Conservation (phyloP, 2,797 vertebrate genomes). For the Amazona finschi region DNA sequence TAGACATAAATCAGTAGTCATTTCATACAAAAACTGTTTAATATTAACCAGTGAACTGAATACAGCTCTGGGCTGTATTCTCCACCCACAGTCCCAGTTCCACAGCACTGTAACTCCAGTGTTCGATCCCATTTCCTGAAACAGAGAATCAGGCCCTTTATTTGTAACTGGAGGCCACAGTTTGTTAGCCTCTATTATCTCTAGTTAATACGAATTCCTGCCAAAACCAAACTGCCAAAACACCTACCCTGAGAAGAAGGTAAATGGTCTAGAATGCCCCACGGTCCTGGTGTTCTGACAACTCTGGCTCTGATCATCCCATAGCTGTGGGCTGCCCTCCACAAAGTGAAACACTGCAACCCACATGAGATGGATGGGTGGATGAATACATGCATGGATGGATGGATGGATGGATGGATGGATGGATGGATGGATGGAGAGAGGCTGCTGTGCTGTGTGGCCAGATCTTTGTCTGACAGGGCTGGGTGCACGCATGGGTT, state of each 20-base stretch:
- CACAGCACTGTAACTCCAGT: accelerated
- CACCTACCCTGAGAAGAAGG: neutral
- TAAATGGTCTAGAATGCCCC: neutral
- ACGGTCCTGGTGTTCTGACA: neutral
- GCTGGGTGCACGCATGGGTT: accelerated
- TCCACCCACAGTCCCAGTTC: neutral
- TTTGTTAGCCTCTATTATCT: neutral
- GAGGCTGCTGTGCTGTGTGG: neutral
- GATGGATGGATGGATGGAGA: neutral
- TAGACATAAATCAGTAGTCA: neutral
- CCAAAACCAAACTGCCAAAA: neutral
- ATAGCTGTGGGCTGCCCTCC: neutral
- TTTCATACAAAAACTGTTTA: neutral
- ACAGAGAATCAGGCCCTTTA: neutral
- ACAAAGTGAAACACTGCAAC: neutral
- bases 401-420: too few relatives aligned
- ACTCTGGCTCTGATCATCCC: neutral
- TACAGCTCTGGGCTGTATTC: neutral
- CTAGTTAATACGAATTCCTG: neutral
- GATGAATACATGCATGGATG: too few relatives aligned
- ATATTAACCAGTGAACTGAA: neutral
- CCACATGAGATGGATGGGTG: neutral
- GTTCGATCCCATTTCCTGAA: neutral
- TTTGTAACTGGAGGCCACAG: conserved; percentile 19
- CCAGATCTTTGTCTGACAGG: neutral